Percentiles rank a stretch among this genome's conserved stretches.
These are phyloP conservation scores for Theretra japonica DNA, from an alignment of 2,888 invertebrate genomes.

Conservation along the genomic window DNA sequence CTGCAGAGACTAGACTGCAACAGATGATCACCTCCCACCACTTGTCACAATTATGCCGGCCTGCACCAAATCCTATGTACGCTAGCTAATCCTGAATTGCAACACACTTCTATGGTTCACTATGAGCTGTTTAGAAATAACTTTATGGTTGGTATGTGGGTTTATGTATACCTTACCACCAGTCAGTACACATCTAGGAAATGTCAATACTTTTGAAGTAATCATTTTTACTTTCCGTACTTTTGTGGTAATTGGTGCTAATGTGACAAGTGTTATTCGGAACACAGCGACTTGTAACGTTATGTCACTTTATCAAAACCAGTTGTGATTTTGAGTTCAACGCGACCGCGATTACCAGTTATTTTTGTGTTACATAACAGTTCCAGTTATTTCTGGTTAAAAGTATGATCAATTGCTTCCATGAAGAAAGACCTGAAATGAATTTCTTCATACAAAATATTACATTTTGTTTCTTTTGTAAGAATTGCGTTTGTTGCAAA, in stretches of 20 bases:
- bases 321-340: conserved; percentile 17
- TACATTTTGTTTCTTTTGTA: background rate
- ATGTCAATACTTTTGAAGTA: background rate
- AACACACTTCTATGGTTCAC: too few relatives aligned
- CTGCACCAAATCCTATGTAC: too few relatives aligned
- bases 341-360: conserved; percentile 4
- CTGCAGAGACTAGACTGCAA: too few relatives aligned
- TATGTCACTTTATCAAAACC: conserved; percentile 14
- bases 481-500: too few relatives aligned
- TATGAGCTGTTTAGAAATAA: too few relatives aligned
- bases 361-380: conserved; percentile 15
- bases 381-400: background rate
- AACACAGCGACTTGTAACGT: background rate
- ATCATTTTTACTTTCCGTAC: conserved; percentile 4
- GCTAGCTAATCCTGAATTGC: too few relatives aligned
- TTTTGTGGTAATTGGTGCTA: background rate
- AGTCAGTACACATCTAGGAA: too few relatives aligned
- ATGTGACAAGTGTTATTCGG: conserved; percentile 4
- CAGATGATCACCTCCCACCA: too few relatives aligned
- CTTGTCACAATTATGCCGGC: too few relatives aligned
- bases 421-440: background rate
- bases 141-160: too few relatives aligned
- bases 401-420: background rate
- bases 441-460: background rate
- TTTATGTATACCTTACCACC: too few relatives aligned